A percentile compares a stretch with the other conserved stretches of the same genome.
Conservation (phyloP, 2,113 vertebrate species). For the Zosterops pallidus region DNA sequence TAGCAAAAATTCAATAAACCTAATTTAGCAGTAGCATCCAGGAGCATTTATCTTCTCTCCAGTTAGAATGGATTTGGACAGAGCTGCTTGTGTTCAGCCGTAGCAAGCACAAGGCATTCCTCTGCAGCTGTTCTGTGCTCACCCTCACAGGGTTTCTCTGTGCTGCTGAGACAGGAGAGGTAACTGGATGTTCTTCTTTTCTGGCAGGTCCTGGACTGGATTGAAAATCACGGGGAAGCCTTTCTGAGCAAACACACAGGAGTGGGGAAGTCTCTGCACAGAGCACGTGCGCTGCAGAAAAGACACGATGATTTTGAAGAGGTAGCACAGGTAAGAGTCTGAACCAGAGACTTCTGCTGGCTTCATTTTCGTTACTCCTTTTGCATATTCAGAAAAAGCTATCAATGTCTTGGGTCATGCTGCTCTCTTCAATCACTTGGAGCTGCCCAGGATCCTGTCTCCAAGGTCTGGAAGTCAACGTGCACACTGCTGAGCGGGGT, state of each 20-base stretch:
- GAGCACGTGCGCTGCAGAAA: constrained; percentile 93
- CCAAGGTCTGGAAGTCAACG: background rate
- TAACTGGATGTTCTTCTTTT: constrained; percentile 60
- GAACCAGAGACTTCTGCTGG: background rate
- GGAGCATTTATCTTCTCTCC: background rate
- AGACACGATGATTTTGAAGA: constrained; percentile 97
- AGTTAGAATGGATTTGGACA: background rate
- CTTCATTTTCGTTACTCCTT: background rate
- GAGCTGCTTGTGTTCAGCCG: background rate
- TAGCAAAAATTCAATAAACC: constrained; percentile 24
- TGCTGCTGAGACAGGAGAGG: background rate
- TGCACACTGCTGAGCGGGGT: background rate
- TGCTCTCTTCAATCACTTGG: background rate
- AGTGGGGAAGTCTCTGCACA: constrained; percentile 92
- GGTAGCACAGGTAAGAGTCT: constrained; percentile 89
- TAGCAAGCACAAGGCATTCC: background rate
- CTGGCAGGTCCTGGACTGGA: constrained; percentile 93
- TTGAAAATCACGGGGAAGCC: constrained; percentile 96
- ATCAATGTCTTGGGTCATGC: background rate
- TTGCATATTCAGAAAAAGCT: background rate
- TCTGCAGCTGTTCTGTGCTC: background rate
- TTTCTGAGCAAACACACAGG: constrained; percentile 97
- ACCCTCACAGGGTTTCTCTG: background rate
- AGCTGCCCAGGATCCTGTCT: background rate
- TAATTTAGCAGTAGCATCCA: background rate